These are phyloP conservation scores for Cavia porcellus DNA, from an alignment of 2,113 vertebrate genomes.

Conservation along the genomic window DNA sequence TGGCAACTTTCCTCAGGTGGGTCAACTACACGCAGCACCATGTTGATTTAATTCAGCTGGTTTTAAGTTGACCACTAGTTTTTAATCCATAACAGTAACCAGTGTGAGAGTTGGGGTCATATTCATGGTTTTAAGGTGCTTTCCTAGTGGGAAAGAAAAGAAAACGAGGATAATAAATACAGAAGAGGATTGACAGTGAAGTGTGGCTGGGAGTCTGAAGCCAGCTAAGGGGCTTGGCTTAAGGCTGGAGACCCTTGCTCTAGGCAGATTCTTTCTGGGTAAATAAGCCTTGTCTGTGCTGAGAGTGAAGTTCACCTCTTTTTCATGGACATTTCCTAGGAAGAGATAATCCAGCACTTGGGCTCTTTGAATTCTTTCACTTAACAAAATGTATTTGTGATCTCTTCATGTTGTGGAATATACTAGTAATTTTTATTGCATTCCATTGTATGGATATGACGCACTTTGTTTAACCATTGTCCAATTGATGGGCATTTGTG, in stretches of 20 bases:
- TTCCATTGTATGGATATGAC: background rate
- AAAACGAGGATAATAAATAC: background rate
- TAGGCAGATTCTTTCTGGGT: background rate
- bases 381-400: background rate
- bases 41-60: too few species aligned
- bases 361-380: background rate
- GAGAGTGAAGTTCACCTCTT: background rate
- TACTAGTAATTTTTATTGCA: background rate
- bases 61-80: too few species aligned
- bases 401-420: background rate
- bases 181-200: background rate
- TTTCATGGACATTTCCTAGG: background rate
- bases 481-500: background rate
- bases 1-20: too few species aligned
- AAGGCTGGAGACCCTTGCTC: accelerated
- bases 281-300: background rate
- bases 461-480: background rate
- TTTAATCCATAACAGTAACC: too few species aligned
- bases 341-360: background rate
- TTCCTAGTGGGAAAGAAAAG: background rate
- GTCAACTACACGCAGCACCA: too few species aligned
- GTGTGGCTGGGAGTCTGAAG: background rate
- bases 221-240: background rate
- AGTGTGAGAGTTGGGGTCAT: background rate
- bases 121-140: background rate